Conservation (phyloP, 1,140 invertebrate genomes). For the Brachionus sp. region DNA sequence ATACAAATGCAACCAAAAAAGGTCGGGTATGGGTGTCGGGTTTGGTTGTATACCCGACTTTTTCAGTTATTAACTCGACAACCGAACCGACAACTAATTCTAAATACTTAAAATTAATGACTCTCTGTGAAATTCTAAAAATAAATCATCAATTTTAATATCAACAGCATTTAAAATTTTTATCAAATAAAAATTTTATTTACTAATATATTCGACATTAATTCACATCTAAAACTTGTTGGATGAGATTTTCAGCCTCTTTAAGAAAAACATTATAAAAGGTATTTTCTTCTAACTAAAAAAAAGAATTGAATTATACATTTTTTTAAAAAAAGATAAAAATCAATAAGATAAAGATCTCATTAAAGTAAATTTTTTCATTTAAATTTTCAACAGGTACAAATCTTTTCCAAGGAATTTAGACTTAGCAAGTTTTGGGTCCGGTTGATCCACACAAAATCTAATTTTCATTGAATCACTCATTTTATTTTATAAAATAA, state of each 20-base stretch:
- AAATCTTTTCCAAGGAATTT: not conserved
- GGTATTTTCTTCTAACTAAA: not conserved
- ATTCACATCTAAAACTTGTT: not conserved
- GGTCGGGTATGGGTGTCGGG: too few species aligned
- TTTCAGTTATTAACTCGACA: too few species aligned
- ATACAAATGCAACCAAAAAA: too few species aligned
- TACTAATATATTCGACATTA: not conserved
- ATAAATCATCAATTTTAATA: not conserved
- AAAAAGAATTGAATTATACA: not conserved
- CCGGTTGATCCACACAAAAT: not conserved
- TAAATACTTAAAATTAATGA: not conserved
- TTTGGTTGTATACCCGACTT: too few species aligned
- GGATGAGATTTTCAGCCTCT: not conserved
- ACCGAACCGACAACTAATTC: not conserved
- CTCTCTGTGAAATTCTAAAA: not conserved
- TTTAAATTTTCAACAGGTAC: not conserved
- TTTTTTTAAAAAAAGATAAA: not conserved
- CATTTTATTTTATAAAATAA: too few species aligned
- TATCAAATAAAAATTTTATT: not conserved
- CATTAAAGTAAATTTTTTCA: not conserved
- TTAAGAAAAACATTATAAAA: not conserved
- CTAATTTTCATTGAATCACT: too few species aligned
- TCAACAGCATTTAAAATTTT: not conserved
- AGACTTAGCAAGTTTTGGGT: not conserved
- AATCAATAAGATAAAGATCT: not conserved